Evolutionary conservation across 1,140 invertebrate species (phyloP).

Genomic region (Rhyacophila brunnea): DNA sequence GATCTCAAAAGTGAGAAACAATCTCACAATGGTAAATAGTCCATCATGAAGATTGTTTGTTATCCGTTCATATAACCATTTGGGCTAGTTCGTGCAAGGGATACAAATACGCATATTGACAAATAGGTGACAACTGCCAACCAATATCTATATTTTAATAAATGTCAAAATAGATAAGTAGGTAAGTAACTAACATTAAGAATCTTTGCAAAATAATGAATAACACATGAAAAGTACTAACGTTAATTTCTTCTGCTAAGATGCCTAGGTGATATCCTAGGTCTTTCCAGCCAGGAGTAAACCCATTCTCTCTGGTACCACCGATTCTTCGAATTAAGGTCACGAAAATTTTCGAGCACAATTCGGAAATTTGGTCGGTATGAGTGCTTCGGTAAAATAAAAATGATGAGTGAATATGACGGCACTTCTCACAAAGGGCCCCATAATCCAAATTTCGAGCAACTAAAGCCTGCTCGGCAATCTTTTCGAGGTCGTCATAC

Average conservation of each 20-base stretch:
- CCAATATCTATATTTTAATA: too few species aligned
- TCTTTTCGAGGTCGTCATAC: too few species aligned
- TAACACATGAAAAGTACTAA: constrained; percentile 13
- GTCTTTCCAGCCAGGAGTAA: constrained; percentile 29
- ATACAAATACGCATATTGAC: too few species aligned
- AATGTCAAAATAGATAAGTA: too few species aligned
- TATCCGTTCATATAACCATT: too few species aligned
- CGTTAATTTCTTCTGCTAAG: constrained; percentile 20
- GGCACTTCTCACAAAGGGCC: constrained; percentile 43
- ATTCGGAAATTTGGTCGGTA: constrained; percentile 12
- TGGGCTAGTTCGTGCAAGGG: too few species aligned
- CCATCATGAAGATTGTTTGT: too few species aligned
- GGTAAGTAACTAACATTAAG: too few species aligned
- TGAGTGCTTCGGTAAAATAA: constrained; percentile 45
- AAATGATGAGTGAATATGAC: constrained; percentile 45
- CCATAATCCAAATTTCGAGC: constrained; percentile 41
- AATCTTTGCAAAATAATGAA: background rate
- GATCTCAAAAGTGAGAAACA: too few species aligned
- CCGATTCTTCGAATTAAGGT: constrained; percentile 25
- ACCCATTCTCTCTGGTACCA: constrained; percentile 15
- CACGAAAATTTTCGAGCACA: constrained; percentile 20
- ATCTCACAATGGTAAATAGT: too few species aligned
- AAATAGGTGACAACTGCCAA: too few species aligned
- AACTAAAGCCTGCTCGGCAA: too few species aligned
- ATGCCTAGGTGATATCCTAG: constrained; percentile 24